These are phyloP conservation scores for Antennarius striatus DNA, from an alignment of 2,113 vertebrate species.

Conservation along the genomic window DNA sequence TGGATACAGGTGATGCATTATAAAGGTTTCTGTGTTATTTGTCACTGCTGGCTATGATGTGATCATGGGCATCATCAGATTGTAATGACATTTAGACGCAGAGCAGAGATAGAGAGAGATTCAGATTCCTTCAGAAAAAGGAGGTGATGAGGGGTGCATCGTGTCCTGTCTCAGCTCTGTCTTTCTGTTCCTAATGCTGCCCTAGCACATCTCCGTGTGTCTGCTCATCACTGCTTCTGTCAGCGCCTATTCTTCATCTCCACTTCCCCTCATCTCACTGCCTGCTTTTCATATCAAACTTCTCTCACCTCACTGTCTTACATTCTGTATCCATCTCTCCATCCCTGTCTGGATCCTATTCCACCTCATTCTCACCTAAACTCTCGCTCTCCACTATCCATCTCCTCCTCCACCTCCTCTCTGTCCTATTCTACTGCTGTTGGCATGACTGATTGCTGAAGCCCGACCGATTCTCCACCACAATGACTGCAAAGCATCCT, in stretches of 20 bases:
- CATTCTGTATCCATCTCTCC: conserved; percentile 49
- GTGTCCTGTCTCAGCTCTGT: conserved; percentile 3
- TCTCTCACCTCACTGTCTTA: conserved; percentile 31
- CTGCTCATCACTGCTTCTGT: conserved; percentile 58
- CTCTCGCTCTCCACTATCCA: conserved; percentile 46
- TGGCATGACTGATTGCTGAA: conserved; percentile 70
- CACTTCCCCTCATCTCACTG: conserved; percentile 16
- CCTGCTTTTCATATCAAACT: conserved; percentile 49
- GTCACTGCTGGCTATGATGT: conserved; percentile 2
- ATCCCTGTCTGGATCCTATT: conserved; percentile 49
- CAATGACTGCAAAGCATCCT: conserved; percentile 43
- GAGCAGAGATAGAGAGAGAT: conserved; percentile 10
- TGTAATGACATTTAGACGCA: conserved; percentile 34
- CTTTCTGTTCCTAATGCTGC: conserved; percentile 23
- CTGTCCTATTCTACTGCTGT: conserved; percentile 60
- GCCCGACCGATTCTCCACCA: conserved; percentile 38
- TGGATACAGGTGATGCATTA: conserved; percentile 2
- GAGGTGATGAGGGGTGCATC: conserved; percentile 2
- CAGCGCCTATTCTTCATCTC: conserved; percentile 8
- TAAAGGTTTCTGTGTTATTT: neutral
- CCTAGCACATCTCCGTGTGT: conserved; percentile 30
- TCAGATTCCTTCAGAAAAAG: neutral
- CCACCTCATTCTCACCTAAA: conserved; percentile 64
- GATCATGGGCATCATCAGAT: conserved; percentile 24
- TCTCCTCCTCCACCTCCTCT: conserved; percentile 45